Evolutionary conservation across 2,113 vertebrate genomes (phyloP).

Genomic region (Limanda limanda): DNA sequence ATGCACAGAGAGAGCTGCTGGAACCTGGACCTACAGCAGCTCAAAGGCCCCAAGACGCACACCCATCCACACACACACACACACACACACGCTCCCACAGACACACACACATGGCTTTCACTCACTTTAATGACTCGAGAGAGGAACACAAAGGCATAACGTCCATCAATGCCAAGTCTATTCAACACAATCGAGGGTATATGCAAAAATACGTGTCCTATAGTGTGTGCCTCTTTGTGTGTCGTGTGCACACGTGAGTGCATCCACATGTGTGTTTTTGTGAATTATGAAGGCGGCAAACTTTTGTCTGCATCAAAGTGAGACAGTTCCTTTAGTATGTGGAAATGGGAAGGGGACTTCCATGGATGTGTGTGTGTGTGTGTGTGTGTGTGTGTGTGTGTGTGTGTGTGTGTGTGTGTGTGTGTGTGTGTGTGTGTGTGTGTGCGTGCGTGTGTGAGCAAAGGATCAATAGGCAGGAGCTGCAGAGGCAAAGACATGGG

Average conservation of each 20-base stretch:
- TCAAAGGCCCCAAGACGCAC: conserved; percentile 55
- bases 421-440: conserved; percentile 26
- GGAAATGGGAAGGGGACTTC: conserved; percentile 23
- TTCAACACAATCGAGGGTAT: conserved; percentile 66
- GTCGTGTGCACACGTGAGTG: conserved; percentile 31
- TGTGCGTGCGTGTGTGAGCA: conserved; percentile 61
- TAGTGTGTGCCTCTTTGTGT: conserved; percentile 33
- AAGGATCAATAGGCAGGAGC: conserved; percentile 84
- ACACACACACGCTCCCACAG: conserved; percentile 20
- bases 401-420: conserved; percentile 54
- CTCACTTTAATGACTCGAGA: conserved; percentile 76
- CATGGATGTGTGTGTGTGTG: conserved; percentile 33
- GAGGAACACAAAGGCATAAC: conserved; percentile 73
- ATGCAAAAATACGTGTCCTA: conserved; percentile 59
- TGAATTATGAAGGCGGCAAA: conserved; percentile 33
- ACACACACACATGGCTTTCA: conserved; percentile 49
- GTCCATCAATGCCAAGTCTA: conserved; percentile 78
- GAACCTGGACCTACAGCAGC: conserved; percentile 60
- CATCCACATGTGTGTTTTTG: conserved; percentile 21
- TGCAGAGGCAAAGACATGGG: conserved; percentile 84
- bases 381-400: conserved; percentile 54
- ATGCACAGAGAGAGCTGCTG: conserved; percentile 26
- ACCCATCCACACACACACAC: conserved; percentile 33
- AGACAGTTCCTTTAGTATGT: neutral
- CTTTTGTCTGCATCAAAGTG: conserved; percentile 31